phyloP scores from a whole-genome alignment of 2,113 vertebrate genomes.

The Zeus faber region DNA sequence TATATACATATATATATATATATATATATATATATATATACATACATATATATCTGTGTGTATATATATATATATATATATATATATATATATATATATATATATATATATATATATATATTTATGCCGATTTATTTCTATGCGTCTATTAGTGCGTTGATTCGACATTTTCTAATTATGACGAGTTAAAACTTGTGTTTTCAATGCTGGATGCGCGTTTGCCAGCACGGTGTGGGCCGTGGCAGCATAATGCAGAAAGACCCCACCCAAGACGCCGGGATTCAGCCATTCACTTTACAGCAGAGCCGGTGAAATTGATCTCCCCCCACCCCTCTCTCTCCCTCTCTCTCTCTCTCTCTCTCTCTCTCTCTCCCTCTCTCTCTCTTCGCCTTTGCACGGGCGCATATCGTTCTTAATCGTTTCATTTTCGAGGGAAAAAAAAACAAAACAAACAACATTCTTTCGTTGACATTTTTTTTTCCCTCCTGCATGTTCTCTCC shows the following conservation, averaged over 20 bases:
- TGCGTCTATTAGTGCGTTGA: background rate
- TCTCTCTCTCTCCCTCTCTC: no score
- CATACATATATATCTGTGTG: no score
- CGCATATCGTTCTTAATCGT: background rate
- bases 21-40: no score
- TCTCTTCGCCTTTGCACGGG: background rate
- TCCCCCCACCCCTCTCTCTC: no score
- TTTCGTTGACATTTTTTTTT: no score
- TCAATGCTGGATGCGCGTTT: conserved; percentile 56
- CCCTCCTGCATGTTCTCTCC: no score
- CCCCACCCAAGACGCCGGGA: conserved; percentile 78
- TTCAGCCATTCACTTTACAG: conserved; percentile 41
- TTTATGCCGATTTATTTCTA: background rate
- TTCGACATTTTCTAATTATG: background rate
- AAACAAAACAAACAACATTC: background rate
- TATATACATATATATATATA: no score
- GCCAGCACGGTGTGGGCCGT: conserved; percentile 46
- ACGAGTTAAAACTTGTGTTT: conserved; percentile 24
- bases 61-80: no score
- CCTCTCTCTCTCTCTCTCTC: no score
- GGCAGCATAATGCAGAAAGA: conserved; percentile 81
- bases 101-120: background rate
- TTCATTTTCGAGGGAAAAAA: background rate
- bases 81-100: no score
- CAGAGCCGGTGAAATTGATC: conserved; percentile 9